These are phyloP conservation scores for Nematopogon swammerdamellus DNA, from an alignment of 2,888 invertebrate genomes.

Conservation along the genomic window DNA sequence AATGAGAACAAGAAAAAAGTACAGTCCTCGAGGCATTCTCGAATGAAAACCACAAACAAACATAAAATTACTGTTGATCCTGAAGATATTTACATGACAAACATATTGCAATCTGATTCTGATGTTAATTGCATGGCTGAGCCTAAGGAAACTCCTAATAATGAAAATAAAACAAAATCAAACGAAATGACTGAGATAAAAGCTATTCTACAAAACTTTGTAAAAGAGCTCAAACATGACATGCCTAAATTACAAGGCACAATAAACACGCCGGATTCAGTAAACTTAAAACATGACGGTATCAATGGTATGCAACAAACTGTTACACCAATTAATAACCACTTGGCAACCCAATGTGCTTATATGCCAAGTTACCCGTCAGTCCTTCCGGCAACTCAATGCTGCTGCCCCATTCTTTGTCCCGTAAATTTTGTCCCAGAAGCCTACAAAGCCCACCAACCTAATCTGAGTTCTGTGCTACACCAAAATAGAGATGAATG, in stretches of 20 bases:
- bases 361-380: not conserved
- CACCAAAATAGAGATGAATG: too few relatives aligned
- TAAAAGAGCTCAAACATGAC: constrained; percentile 35
- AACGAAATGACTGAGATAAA: constrained; percentile 38
- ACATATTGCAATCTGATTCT: not conserved
- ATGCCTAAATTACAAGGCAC: constrained; percentile 15
- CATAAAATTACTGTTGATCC: not conserved
- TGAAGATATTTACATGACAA: not conserved
- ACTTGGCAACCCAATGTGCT: not conserved
- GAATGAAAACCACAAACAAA: not conserved
- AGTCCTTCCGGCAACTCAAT: not conserved
- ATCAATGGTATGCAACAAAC: too few relatives aligned
- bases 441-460: not conserved
- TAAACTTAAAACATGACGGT: too few relatives aligned
- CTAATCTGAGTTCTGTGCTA: too few relatives aligned
- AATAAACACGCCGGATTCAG: too few relatives aligned
- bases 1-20: not conserved
- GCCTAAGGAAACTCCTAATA: too few relatives aligned
- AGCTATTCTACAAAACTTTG: constrained; percentile 32
- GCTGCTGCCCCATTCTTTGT: not conserved
- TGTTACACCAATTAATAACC: too few relatives aligned
- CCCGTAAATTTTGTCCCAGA: not conserved
- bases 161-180: constrained; percentile 21
- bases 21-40: not conserved
- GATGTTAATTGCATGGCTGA: not conserved